phyloP scores from a whole-genome alignment of 1,140 invertebrate species.

The Conus ventricosus region DNA sequence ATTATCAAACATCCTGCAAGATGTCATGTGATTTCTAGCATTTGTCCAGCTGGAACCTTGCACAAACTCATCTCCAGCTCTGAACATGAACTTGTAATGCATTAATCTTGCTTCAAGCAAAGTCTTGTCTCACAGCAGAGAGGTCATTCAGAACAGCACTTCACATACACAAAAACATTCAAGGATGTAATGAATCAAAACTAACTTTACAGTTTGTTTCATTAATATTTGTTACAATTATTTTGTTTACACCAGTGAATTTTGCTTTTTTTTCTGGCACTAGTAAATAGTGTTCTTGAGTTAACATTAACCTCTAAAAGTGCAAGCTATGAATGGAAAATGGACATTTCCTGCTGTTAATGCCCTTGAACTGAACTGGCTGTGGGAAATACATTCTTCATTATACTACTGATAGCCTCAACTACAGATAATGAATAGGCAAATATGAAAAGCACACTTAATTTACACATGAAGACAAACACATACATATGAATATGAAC shows the following conservation, averaged over 20 bases:
- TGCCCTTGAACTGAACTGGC: too few relatives aligned
- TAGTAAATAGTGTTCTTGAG: too few relatives aligned
- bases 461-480: not conserved
- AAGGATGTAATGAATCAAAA: too few relatives aligned
- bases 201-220: conserved; percentile 92
- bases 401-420: not conserved
- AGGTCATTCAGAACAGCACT: conserved; percentile 29
- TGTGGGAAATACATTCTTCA: too few relatives aligned
- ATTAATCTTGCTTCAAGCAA: conserved; percentile 61
- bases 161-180: conserved; percentile 82
- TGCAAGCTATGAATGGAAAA: not conserved
- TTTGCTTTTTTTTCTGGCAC: too few relatives aligned
- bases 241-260: conserved; percentile 80
- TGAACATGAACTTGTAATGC: too few relatives aligned
- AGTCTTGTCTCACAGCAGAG: conserved; percentile 49
- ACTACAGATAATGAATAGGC: not conserved
- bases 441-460: not conserved
- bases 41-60: too few relatives aligned
- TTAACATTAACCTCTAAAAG: conserved; percentile 67
- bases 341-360: too few relatives aligned
- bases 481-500: conserved; percentile 18
- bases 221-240: conserved; percentile 92
- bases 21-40: too few relatives aligned
- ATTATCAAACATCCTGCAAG: too few relatives aligned
- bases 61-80: too few relatives aligned